A percentile compares a stretch with the other conserved stretches of the same genome.
Evolutionary conservation across 2,888 invertebrate genomes (phyloP).

Genomic region (Amphipoea lucens): DNA sequence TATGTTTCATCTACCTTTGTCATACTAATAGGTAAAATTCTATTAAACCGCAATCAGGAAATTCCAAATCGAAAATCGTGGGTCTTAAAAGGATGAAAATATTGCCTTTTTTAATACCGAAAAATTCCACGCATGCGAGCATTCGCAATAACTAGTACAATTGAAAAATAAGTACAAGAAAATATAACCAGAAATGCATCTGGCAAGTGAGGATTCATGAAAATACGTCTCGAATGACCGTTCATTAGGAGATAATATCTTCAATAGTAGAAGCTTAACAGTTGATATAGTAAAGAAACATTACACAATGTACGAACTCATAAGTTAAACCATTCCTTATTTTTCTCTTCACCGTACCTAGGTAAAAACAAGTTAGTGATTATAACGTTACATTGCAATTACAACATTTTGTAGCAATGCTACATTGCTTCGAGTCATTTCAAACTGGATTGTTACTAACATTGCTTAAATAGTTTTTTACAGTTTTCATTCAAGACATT

Average conservation of each 20-base stretch:
- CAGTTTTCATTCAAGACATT: slow-evolving; percentile 30
- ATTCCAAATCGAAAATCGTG: neutral
- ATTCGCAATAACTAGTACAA: neutral
- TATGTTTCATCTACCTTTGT: neutral
- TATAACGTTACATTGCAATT: slow-evolving; percentile 25
- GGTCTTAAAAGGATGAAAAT: neutral
- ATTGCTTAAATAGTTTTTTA: slow-evolving; percentile 28
- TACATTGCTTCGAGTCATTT: slow-evolving; percentile 24
- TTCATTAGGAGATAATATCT: neutral
- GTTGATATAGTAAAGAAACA: neutral
- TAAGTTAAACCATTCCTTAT: neutral
- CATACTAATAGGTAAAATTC: neutral
- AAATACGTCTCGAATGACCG: neutral
- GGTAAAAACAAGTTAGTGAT: slow-evolving; percentile 4
- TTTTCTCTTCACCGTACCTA: neutral
- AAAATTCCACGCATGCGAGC: neutral
- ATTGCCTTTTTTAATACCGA: no score
- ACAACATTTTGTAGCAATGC: slow-evolving; percentile 28
- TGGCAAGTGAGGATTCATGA: neutral
- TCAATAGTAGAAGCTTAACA: neutral
- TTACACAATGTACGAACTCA: neutral
- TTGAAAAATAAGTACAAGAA: neutral
- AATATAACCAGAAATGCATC: neutral
- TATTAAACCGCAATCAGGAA: neutral
- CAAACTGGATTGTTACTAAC: slow-evolving; percentile 37